Evolutionary conservation across 1,140 invertebrate genomes (phyloP).

Genomic region (Ericerus pela): DNA sequence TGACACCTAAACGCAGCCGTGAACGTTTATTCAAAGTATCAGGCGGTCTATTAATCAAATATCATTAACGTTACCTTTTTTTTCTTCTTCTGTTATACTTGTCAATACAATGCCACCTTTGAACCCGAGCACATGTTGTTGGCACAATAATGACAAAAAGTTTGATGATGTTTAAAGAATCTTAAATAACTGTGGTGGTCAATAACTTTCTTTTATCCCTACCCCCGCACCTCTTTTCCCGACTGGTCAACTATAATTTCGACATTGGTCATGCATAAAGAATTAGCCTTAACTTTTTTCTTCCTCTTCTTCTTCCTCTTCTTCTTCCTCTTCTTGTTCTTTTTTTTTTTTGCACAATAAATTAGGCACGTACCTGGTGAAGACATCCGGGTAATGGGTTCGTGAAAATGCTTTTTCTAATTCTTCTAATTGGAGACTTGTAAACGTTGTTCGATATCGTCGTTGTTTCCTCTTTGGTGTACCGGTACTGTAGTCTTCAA

Average conservation of each 20-base stretch:
- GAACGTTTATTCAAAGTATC: not conserved
- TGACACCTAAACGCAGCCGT: not conserved
- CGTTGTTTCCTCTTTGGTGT: constrained; percentile 80
- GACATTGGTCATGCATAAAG: no score
- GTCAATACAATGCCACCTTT: constrained; percentile 5
- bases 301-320: no score
- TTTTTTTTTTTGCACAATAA: no score
- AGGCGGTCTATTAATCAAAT: constrained; percentile 4
- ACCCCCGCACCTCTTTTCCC: no score
- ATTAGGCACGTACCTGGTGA: constrained; percentile 68
- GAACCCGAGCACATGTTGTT: not conserved
- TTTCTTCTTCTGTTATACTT: not conserved
- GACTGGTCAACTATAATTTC: no score
- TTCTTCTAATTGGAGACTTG: constrained; percentile 88
- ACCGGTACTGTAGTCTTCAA: constrained; percentile 49
- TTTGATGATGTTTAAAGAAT: no score
- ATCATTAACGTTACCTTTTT: constrained; percentile 3
- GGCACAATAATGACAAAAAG: no score
- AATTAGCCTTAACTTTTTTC: no score
- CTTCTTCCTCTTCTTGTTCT: no score
- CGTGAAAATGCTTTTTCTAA: constrained; percentile 92
- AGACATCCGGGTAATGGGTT: constrained; percentile 96
- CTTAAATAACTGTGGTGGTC: no score
- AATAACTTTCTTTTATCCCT: no score
- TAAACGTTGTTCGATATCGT: constrained; percentile 84